Conservation (phyloP, 1,140 invertebrate species). For the Paraescarpia echinospica region DNA sequence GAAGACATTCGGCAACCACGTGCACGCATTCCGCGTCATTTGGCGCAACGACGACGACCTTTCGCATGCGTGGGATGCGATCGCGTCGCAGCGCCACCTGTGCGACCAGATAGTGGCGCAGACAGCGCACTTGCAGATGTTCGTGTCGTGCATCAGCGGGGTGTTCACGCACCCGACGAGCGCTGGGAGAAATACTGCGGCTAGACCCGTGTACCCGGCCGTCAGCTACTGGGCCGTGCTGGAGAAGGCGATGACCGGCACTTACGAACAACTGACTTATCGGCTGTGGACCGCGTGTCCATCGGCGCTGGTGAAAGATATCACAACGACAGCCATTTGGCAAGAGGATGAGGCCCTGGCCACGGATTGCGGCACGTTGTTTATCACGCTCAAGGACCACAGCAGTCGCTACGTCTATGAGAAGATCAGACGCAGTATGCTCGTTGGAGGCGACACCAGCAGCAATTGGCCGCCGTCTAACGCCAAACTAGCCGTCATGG, state of each 20-base stretch:
- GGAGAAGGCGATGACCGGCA: neutral
- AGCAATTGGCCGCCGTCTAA: neutral
- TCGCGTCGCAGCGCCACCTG: neutral
- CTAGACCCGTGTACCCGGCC: neutral
- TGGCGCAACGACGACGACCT: neutral
- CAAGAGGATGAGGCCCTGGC: neutral
- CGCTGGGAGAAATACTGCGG: neutral
- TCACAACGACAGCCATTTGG: neutral
- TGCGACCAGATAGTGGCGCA: neutral
- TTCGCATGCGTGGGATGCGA: neutral
- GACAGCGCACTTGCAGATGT: neutral
- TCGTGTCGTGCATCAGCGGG: neutral
- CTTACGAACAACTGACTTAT: neutral
- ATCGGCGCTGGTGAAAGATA: neutral
- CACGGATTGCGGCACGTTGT: neutral
- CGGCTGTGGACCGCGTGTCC: neutral
- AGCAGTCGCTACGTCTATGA: neutral
- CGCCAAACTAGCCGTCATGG: neutral
- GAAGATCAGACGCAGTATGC: neutral
- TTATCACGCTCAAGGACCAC: neutral
- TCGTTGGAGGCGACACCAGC: neutral
- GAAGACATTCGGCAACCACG: neutral
- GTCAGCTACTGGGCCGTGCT: neutral
- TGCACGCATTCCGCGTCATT: neutral
- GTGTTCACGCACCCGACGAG: neutral